Base-by-base conservation (phyloP, 92 coral and sea anemone genomes). In the Umimayanthus kanabou region DNA sequence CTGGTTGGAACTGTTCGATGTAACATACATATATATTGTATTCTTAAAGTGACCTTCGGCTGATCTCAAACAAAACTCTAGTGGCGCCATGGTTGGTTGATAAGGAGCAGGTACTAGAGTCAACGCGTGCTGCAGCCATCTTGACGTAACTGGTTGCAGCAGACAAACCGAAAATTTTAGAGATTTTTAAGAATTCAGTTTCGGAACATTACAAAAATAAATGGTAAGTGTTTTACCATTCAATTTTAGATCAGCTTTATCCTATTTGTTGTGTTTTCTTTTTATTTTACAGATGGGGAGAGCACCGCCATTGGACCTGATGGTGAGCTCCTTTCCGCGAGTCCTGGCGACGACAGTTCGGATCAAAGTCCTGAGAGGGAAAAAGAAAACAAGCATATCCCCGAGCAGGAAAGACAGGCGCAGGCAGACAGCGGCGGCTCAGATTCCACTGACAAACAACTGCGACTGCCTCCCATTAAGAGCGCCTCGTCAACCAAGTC, bases 251-350 rank as follows among this genome's bases (percentile, higher is more conserved):
- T 22, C 26, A 18, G 69, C 26, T 61, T 61, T 5, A 0, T 3
- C 69, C 58, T 2, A 15, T 53, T 53, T 53, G 0, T 53, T 53
- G 25, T 61, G 26, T 20, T 72, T 43, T 81, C 22, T 72, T 43
- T 81, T 23, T 15, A 80, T 49, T 79, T 79, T 33, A 50, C 74
- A 94, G 98, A 93, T 55, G 98, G 98, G 77, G 95, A 91, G 45
- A 93, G 95, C 80, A 93, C 96, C 0, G 91, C 93, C 49, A 67
- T 94, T 77, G 94, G 94, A 5, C 98, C 98, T 53, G 82, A 89
- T 20, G 74, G 89, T 33, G 76, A 88, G 4, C 58, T 43, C 70
- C 90, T 77, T 37, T 23, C 57, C 26, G 39, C 25, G 9, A 83
- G 78, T 70, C 73, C 86, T 82, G 86, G 40, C 26, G 77, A 82